phyloP scores from a whole-genome alignment of 2,113 vertebrate genomes.

The Notarius lentiginosus region DNA sequence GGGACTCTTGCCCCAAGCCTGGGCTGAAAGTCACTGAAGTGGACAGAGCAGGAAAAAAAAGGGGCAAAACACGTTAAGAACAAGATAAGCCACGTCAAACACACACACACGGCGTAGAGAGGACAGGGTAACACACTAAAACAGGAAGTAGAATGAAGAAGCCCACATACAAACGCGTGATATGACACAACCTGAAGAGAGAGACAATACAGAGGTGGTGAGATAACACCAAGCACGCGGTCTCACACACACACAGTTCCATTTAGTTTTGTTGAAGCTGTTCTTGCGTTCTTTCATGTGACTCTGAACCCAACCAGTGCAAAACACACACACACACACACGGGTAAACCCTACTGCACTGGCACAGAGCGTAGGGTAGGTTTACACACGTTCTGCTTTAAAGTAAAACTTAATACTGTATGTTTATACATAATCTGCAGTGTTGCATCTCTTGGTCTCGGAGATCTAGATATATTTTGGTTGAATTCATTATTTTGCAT shows the following conservation, averaged over 20 bases:
- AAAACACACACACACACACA: conserved; percentile 18
- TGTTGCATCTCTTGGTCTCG: background rate
- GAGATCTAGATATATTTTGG: background rate
- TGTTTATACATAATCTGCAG: background rate
- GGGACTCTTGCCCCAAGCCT: background rate
- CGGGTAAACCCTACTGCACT: background rate
- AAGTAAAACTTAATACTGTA: background rate
- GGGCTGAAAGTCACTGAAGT: conserved; percentile 41
- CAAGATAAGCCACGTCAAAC: conserved; percentile 52
- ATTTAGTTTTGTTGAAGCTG: conserved; percentile 17
- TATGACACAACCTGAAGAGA: conserved; percentile 82
- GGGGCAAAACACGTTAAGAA: conserved; percentile 30
- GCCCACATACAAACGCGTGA: conserved; percentile 82
- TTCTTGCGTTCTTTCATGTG: conserved; percentile 30
- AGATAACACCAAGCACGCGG: conserved; percentile 67
- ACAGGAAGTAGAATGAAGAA: conserved; percentile 77
- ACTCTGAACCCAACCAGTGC: conserved; percentile 14
- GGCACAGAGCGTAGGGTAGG: conserved; percentile 20
- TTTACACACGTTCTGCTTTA: conserved; percentile 31
- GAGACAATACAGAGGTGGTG: conserved; percentile 77
- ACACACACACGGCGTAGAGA: conserved; percentile 62
- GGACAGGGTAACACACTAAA: conserved; percentile 58
- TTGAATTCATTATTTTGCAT: background rate
- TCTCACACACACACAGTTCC: conserved; percentile 43
- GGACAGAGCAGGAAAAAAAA: conserved; percentile 23